These are phyloP conservation scores for Phlogophora meticulosa DNA, from an alignment of 2,888 invertebrate genomes.

Conservation along the genomic window DNA sequence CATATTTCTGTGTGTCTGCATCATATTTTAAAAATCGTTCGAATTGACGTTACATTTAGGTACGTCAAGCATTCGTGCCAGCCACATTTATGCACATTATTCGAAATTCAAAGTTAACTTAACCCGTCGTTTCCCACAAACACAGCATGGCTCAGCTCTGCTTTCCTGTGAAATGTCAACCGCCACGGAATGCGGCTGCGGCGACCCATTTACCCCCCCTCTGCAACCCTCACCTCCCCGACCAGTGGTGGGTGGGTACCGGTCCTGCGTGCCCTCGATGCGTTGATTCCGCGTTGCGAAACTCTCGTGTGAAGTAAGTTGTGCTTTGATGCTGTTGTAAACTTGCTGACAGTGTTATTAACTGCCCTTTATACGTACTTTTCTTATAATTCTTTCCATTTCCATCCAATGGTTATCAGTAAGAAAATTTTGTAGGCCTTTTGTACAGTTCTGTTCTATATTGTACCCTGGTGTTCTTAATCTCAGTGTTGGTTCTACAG, in stretches of 20 bases:
- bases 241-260: conserved; percentile 78
- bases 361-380: background rate
- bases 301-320: conserved; percentile 66
- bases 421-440: background rate
- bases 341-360: conserved; percentile 35
- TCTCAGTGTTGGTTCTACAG: too few species aligned
- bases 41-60: too few species aligned
- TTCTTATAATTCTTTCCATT: background rate
- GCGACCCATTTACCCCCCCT: conserved; percentile 83
- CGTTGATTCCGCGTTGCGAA: conserved; percentile 84
- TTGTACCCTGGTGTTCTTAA: too few species aligned
- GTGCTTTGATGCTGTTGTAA: conserved; percentile 62
- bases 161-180: conserved; percentile 81
- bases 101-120: conserved; percentile 46
- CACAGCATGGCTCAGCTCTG: conserved; percentile 58
- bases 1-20: too few species aligned
- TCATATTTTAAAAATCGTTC: too few species aligned
- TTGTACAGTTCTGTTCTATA: background rate
- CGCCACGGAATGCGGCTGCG: conserved; percentile 83
- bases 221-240: conserved; percentile 68
- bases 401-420: background rate
- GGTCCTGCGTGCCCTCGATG: conserved; percentile 86
- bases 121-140: conserved; percentile 47
- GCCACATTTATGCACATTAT: conserved; percentile 51
- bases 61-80: too few species aligned